Evolutionary conservation across 2,888 invertebrate species (phyloP), one percentile per base, ranked within the genome.

Genomic region (Drosophila hamatofila): DNA sequence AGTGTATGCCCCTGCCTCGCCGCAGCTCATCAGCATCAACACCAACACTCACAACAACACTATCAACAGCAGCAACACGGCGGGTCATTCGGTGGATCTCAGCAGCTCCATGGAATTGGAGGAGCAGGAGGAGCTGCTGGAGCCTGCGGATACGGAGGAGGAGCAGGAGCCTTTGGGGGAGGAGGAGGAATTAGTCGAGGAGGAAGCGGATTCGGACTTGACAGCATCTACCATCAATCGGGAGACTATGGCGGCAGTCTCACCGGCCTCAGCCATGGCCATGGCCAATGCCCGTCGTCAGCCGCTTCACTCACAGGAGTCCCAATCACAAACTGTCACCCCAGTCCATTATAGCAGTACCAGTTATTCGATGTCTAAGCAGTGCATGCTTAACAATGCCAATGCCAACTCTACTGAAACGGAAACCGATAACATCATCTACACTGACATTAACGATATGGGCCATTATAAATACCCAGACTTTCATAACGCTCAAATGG

Each of bases 201-300:
- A 91, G 91, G 91, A 91, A 92, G 92, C 82, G 93, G 92, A 92
- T 91, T 92, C 92, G 92, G 93, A 92, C 91, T 92, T 92, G 92
- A 93, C 92, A 91, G 93, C 93, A 91, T 94, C 94, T 90, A 94
- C 94, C 93, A 93, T 90, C 93, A 94, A 92, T 92, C 94, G 93
- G 93, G 94, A 91, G 93, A 93, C 83, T 92, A 91, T 91, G 92
- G 89, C 67, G 83, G 89, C 81, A 86, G 91, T 79, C 77, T 87
- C 83, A 76, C 77, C 85, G 83, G 88, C 81, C 81, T 81, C 81
- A 80, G 86, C 78, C 78, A 37, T 37, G 37, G 52, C 37, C 87
- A 87, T 81, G 89, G 89, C 67, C 91, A 88, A 69, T 88, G 92
- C 89, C 92, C 93, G 92, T 91, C 91, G 90, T 87, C 92, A 83